Base-by-base conservation (phyloP, 2,888 invertebrate species). In the Dryococelus australis region DNA sequence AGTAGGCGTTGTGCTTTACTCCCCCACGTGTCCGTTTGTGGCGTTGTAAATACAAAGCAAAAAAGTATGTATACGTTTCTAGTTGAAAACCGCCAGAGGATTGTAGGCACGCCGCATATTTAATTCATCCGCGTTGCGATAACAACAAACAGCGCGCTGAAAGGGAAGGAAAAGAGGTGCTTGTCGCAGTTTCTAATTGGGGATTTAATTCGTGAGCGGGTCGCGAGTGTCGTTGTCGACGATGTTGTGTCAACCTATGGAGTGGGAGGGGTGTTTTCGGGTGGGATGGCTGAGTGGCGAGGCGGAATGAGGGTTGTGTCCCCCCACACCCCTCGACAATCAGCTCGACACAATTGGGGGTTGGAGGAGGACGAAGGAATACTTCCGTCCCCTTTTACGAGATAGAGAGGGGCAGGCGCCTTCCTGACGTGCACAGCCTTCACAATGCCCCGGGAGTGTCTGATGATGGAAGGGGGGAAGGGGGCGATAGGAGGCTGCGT, bases 161-260 rank as follows among this genome's bases (percentile, higher is more conserved):
- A 24, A 65, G 65, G 65, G 65, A 24, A 65, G 5, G 65, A 65
- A 5, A 65, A 65, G n/a, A n/a, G 65, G 65, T 65, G 65, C 65
- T 65, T 65, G 65, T 65, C 65, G 16, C 65, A 65, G 65, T 65
- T 65, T 65, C 65, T 65, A 65, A 65, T 65, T 65, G 65, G 65
- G 47, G 65, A 20, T 65, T 65, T 65, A 65, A 65, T 65, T 65
- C 65, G 10, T 65, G 65, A 65, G 65, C 65, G 4, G 65, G 65
- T 13, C 65, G 13, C 16, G 65, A 65, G 65, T 9, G 65, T 24
- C 65, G 65, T 65, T 24, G 65, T 16, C 65, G 65, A 65, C 65
- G 20, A 65, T 65, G 65, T 65, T 65, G 65, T 65, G 65, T 65
- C 65, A 65, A 65, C 65, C 65, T 65, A 8, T 8, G 65, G 65